Base-by-base conservation (phyloP, 2,113 vertebrate genomes). In the Microtus richardsoni region DNA sequence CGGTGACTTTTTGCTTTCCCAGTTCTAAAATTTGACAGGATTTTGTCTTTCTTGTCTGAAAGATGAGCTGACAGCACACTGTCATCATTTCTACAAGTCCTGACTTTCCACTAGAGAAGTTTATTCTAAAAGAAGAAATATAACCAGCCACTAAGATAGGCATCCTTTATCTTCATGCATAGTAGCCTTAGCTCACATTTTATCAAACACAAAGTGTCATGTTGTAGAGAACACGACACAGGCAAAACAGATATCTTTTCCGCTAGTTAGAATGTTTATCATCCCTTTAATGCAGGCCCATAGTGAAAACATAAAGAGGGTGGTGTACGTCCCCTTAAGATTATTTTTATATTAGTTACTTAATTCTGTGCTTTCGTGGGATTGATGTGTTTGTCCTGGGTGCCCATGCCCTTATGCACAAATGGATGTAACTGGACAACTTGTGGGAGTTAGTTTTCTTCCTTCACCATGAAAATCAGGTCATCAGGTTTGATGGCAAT, bases 1-100 rank as follows among this genome's bases (percentile, higher is more conserved):
- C 36, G 52, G 4, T 64, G 71, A 49, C 36, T 68, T 89, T 75
- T 82, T 10, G 64, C 10, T 79, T 92, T 84, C 10, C 28, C 30
- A 39, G 26, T 6, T 94, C 85, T 39, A 68, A 95, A 96, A 91
- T 96, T 92, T 96, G 91, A 95, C 96, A 95, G 94, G 97, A 68
- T 77, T 86, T 68, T 94, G 39, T 74, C 70, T 54, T 85, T 62
- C 22, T 26, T 75, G 66, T 93, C 92, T 73, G 47, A 49, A 68
- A 94, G 24, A 14, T 24, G 24, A 21, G 5, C 33, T 39, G 9
- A 33, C 5, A 33, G 30, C 11, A 16, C 7, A 4, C 5, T 75
- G 21, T 44, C 74, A 74, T 66, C n/a, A 8, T 21, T 70, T 89
- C 71, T 80, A 5, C 22, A 90, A 75, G 47, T 77, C 7, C 22